Base-by-base conservation (phyloP, 1,140 invertebrate species). In the Stratiolaelaps scimitus region DNA sequence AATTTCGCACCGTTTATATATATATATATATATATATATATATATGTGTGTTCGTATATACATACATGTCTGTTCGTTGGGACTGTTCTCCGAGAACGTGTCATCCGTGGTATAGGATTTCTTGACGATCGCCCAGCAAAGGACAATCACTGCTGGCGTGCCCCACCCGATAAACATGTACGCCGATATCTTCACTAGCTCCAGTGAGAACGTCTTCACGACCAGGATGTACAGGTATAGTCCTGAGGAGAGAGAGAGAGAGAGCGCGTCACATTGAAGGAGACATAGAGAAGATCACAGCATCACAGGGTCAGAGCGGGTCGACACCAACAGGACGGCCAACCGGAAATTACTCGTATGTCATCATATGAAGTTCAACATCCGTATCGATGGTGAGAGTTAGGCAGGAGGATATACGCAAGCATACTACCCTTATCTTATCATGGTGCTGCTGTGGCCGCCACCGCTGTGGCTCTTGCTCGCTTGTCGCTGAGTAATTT, bases 151-250 rank as follows among this genome's bases (percentile, higher is more conserved):
- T 15, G 68, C 64, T 26, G 68, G 68, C 6, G 60, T 81, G 94
- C 92, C 88, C 92, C 92, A 96, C 65, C 92, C 92, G 68, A 95
- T 88, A 19, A 84, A 76, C 2, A 85, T 79, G 74, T 92, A 94
- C 44, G 87, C 82, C 76, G 84, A 81, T 28, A 92, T 80, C 75
- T 88, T 86, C 68, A 95, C 87, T 73, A 89, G 91, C 73, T 94
- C 88, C 44, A 87, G 85, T 4, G 86, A 88, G 72, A 92, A 89
- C 1, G 89, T 91, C 77, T 89, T 86, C 44, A 94, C 90, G 28
- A 96, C 90, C 66, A 95, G 77, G 73, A 92, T 86, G 75, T 93
- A 93, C 13, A 96, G 79, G 76, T 94, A 95, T 6, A 96, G 78
- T 66, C 89, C 88, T 91, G 76, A 65, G 80, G 82, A 68, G 67